These are phyloP conservation scores for Clytia hemisphaerica DNA, from an alignment of 30 jellyfish, hydroid and myxozoan species.

Conservation along the genomic window DNA sequence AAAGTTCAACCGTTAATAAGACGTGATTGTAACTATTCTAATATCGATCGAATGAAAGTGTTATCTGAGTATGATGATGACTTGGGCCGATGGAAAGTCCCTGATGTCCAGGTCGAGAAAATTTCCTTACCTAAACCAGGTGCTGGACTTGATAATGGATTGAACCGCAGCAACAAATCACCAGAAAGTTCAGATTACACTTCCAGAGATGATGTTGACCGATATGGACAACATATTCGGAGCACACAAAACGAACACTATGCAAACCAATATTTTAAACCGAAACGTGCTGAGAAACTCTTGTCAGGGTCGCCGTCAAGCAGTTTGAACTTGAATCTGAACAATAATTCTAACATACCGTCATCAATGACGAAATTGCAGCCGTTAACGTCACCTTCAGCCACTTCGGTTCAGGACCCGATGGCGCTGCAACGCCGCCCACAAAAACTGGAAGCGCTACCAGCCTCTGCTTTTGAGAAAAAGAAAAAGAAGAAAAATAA, in stretches of 20 bases:
- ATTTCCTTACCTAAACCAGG: slow-evolving; percentile 73
- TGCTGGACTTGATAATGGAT: slow-evolving; percentile 14
- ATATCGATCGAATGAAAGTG: slow-evolving; percentile 53
- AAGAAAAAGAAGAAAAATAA: slow-evolving; percentile 59
- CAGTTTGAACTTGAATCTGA: too few relatives aligned
- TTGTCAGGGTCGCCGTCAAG: too few relatives aligned
- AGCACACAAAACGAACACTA: slow-evolving; percentile 52
- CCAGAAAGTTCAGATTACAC: slow-evolving; percentile 38
- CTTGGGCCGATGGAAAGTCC: slow-evolving; percentile 63
- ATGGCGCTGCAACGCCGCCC: too few relatives aligned
- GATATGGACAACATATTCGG: slow-evolving; percentile 46
- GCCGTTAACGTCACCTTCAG: slow-evolving; percentile 26
- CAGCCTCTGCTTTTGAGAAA: slow-evolving; percentile 71
- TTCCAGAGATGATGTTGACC: slow-evolving; percentile 49
- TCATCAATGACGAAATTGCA: too few relatives aligned
- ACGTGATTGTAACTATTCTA: slow-evolving; percentile 87
- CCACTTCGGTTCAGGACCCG: slow-evolving; percentile 41
- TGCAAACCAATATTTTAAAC: slow-evolving; percentile 59
- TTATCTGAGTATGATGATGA: slow-evolving; percentile 79
- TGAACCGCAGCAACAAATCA: neutral
- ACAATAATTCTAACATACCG: too few relatives aligned
- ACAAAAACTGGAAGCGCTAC: slow-evolving; percentile 68
- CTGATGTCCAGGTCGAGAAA: slow-evolving; percentile 69
- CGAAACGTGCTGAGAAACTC: slow-evolving; percentile 82
- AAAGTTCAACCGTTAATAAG: slow-evolving; percentile 92